Base-by-base conservation (phyloP, 1,140 invertebrate genomes). In the Euglossa dilemma region DNA sequence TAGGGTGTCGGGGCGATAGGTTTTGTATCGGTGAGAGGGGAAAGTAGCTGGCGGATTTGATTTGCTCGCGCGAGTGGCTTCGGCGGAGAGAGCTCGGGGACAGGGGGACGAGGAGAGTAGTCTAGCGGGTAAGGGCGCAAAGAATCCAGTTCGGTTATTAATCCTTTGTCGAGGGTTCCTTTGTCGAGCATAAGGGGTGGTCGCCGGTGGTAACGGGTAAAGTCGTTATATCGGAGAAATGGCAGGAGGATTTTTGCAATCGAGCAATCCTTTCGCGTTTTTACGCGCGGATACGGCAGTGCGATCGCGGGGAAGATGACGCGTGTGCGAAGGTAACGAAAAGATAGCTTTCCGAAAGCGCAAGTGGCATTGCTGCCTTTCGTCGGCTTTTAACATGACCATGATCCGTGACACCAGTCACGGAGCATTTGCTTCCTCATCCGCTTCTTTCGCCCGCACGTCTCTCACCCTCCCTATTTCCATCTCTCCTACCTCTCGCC, bases 331-430 rank as follows among this genome's bases (percentile, higher is more conserved):
- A n/a, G n/a, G n/a, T n/a, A n/a, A n/a, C 77, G 78, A 82, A 83
- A 82, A 89, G 85, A 90, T 89, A 89, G 76, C 87, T 90, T 87
- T 87, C 80, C 72, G 80, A 83, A 77, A 52, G 72, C 61, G 47
- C 69, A 71, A 66, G 78, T 76, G 74, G 67, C 52, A 80, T 82
- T 84, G 56, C 63, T 66, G 75, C 75, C 78, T 84, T 88, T 89
- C 81, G 81, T 70, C 54, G 78, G 83, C 84, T 87, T 90, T 86
- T 83, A 85, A 87, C 85, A 87, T 83, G 87, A 89, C 85, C 88
- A 82, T 85, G 88, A 90, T 87, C 88, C 85, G 85, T 84, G 87
- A 87, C 87, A 87, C 83, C 67, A 74, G 72, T 78, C 78, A 50
- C 73, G 79, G 72, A 77, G 78, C 85, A 82, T 87, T 78, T 84